These are phyloP conservation scores for Leptinotarsa tumamoca DNA, from an alignment of 2,888 invertebrate species.

Conservation along the genomic window DNA sequence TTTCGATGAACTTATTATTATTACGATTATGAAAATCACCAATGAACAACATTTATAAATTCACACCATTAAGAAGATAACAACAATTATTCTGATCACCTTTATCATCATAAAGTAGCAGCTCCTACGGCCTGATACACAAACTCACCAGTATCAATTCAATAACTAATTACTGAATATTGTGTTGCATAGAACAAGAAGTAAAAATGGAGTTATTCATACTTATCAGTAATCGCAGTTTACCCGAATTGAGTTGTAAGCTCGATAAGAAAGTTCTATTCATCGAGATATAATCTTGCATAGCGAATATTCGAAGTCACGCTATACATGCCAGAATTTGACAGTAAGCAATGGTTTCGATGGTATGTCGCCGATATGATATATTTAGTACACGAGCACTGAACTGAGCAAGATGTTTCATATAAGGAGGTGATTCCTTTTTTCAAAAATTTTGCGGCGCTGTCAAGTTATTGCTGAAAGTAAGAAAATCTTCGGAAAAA, in stretches of 20 bases:
- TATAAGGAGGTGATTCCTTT: no score
- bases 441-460: no score
- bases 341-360: neutral
- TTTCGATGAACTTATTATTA: no score
- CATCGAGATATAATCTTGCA: neutral
- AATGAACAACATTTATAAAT: no score
- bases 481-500: no score
- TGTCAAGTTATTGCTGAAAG: no score
- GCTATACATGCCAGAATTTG: neutral
- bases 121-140: no score
- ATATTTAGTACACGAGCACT: neutral
- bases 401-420: no score
- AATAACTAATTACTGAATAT: neutral
- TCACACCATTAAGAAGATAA: no score
- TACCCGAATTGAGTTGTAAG: neutral
- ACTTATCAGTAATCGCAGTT: neutral
- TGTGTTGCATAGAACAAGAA: neutral
- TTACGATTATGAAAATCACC: no score
- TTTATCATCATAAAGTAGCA: no score
- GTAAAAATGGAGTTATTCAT: neutral
- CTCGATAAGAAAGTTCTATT: neutral
- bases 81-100: no score
- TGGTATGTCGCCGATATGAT: neutral
- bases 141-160: neutral
- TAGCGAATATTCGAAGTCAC: neutral